Base-by-base conservation (phyloP, 2,797 vertebrate species). In the Tapirus indicus region DNA sequence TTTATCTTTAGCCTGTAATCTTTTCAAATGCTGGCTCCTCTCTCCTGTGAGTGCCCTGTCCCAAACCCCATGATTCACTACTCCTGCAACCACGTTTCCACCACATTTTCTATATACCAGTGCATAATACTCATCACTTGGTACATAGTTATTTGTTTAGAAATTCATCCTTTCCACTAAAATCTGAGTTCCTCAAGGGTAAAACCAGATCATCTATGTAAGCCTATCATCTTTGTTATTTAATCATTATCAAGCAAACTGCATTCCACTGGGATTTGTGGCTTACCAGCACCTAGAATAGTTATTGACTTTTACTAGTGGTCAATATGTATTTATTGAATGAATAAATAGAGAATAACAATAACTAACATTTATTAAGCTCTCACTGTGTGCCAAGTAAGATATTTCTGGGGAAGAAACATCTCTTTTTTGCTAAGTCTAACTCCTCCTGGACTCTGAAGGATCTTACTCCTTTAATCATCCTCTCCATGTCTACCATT, bases 301-400 rank as follows among this genome's bases (percentile, higher is more conserved):
- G 2, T 66, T 52, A 32, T 0, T 56, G 82, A 91, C 74, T 88
- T 49, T 71, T 20, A 95, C 14, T 38, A 68, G 16, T 41, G 7
- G 25, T 47, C 44, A 82, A n/a, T 44, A 68, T 38, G 25, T 62
- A 82, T 75, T 77, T 82, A 77, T 6, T 91, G 60, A 93, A 60
- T 58, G 41, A 95, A 86, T n/a, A 74, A 75, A 97, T 6, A 47
- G 25, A 92, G 23, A 88, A 79, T 23, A 86, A 68, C 62, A 66
- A 66, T 58, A 84, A 38, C 41, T 56, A 97, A 9, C 38, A 66
- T 79, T 87, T 92, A 88, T 41, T 83, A 74, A 85, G 56, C 56
- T 66, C 64, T 88, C 60, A 60, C 20, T 91, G 27, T 71, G 77
- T 85, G 49, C n/a, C 71, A 96, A 78, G 20, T 35, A 80, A 44